A percentile compares a stretch with the other conserved stretches of the same genome.
These are phyloP conservation scores for Vombatus ursinus DNA, from an alignment of 2,113 vertebrate species.

Conservation along the genomic window DNA sequence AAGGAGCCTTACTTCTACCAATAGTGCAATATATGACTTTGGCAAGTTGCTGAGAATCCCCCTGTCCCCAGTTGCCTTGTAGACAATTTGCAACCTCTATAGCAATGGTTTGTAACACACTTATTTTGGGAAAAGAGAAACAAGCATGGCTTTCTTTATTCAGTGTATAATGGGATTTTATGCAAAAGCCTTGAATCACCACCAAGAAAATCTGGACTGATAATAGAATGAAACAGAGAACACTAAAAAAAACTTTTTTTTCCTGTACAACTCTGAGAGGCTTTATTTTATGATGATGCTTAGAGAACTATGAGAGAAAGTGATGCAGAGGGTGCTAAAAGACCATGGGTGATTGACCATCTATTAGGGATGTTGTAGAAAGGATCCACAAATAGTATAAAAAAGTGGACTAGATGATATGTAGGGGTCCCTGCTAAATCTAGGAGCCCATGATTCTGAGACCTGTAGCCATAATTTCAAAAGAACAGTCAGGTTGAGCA, in stretches of 20 bases:
- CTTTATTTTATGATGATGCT: background rate
- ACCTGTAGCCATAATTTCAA: background rate
- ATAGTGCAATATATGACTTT: background rate
- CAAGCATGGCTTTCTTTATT: background rate
- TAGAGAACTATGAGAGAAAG: background rate
- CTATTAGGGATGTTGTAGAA: background rate
- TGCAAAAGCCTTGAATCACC: background rate
- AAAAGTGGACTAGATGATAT: background rate
- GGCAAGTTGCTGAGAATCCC: constrained; percentile 46
- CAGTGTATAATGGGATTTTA: background rate
- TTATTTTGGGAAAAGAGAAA: background rate
- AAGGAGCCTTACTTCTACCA: background rate
- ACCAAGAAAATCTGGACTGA: background rate
- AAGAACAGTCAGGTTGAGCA: background rate
- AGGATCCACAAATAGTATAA: background rate
- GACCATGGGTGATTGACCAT: background rate
- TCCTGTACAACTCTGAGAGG: background rate
- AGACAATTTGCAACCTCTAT: constrained; percentile 18
- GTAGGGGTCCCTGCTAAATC: background rate
- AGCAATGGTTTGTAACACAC: constrained; percentile 55
- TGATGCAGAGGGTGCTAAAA: background rate
- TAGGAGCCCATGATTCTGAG: background rate
- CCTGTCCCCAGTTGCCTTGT: constrained; percentile 47
- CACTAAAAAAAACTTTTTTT: background rate
- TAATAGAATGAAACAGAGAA: background rate